phyloP scores from a whole-genome alignment of 2,113 vertebrate genomes.

The Albula goreensis region DNA sequence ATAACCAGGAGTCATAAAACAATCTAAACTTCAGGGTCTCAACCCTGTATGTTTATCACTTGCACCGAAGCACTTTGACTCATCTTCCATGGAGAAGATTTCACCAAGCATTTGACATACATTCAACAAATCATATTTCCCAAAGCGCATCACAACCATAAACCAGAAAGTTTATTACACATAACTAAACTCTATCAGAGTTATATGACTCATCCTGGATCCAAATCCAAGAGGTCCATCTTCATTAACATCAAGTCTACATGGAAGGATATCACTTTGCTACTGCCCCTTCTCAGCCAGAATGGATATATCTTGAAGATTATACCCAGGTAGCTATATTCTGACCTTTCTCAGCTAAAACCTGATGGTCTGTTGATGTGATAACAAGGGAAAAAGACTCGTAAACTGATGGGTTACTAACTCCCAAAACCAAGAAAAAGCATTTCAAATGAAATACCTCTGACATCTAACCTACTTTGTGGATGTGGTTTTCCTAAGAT shows the following conservation, averaged over 20 bases:
- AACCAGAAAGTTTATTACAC: conserved; percentile 12
- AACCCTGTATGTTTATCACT: background rate
- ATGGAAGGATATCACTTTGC: background rate
- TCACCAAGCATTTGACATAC: background rate
- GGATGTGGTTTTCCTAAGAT: conserved; percentile 34
- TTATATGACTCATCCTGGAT: conserved; percentile 18
- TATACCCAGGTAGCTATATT: conserved; percentile 5
- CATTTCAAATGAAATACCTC: conserved; percentile 33
- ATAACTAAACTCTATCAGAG: conserved; percentile 16
- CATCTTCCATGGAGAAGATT: background rate
- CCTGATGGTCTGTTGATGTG: background rate
- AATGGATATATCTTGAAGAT: background rate
- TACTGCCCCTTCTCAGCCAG: background rate
- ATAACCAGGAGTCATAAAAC: background rate
- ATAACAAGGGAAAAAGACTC: conserved; percentile 10
- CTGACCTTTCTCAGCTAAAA: conserved; percentile 9
- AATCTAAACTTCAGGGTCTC: background rate
- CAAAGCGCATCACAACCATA: background rate
- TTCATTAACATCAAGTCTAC: conserved; percentile 4
- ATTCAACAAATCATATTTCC: conserved; percentile 15
- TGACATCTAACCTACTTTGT: conserved; percentile 47
- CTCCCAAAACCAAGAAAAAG: conserved; percentile 19
- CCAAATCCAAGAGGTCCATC: background rate
- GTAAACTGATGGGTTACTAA: background rate
- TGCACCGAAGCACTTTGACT: background rate